A percentile compares a stretch with the other conserved stretches of the same genome.
Evolutionary conservation across 2,113 vertebrate species (phyloP).

Genomic region (Hemicordylus capensis): DNA sequence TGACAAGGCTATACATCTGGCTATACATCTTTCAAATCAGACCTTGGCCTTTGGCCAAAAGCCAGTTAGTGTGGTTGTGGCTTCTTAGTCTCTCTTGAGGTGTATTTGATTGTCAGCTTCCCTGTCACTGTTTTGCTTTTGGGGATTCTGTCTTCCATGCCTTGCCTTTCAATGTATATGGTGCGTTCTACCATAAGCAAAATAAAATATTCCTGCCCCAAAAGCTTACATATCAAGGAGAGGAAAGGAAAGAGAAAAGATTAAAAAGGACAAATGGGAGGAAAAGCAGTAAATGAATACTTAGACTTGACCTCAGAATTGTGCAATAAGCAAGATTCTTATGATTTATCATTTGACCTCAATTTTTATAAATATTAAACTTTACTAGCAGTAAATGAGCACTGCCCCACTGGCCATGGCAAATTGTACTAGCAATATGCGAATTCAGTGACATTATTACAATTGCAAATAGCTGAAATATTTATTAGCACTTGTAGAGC

Average conservation of each 20-base stretch:
- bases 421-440: background rate
- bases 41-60: background rate
- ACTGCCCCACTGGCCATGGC: background rate
- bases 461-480: conserved; percentile 54
- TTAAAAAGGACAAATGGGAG: too few species aligned
- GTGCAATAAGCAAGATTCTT: background rate
- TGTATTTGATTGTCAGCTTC: background rate
- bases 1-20: background rate
- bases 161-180: too few species aligned
- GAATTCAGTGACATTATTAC: conserved; percentile 33
- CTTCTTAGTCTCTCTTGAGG: background rate
- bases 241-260: too few species aligned
- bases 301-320: background rate
- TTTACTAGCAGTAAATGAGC: background rate
- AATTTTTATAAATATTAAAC: background rate
- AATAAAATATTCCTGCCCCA: too few species aligned
- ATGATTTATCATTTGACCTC: background rate
- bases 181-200: background rate
- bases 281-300: too few species aligned
- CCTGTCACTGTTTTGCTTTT: too few species aligned
- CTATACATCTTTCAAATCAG: background rate
- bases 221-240: too few species aligned
- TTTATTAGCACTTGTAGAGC: conserved; percentile 49
- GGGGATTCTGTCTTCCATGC: too few species aligned
- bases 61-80: background rate